These are phyloP conservation scores for Elymnias hypermnestra DNA, from an alignment of 1,140 invertebrate species.

Conservation along the genomic window DNA sequence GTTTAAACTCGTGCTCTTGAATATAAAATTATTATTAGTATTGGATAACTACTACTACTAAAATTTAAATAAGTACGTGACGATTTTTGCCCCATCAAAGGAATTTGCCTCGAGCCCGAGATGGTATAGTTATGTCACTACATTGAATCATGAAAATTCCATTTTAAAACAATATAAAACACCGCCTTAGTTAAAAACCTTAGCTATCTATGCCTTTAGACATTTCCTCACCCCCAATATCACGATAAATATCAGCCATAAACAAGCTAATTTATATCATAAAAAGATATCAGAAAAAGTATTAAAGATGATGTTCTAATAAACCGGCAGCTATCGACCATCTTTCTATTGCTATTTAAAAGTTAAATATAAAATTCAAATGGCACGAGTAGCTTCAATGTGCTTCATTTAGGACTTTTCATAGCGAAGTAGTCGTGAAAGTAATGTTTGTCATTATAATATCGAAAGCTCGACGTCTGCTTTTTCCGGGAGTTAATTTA, in stretches of 20 bases:
- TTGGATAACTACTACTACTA: too few relatives aligned
- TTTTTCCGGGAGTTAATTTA: conserved; percentile 6
- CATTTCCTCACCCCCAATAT: background rate
- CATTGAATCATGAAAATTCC: too few relatives aligned
- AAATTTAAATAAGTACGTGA: too few relatives aligned
- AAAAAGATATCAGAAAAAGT: conserved; percentile 18
- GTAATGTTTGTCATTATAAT: conserved; percentile 23
- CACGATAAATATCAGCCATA: background rate
- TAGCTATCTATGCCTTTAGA: too few relatives aligned
- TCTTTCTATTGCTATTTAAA: conserved; percentile 22
- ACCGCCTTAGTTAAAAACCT: too few relatives aligned
- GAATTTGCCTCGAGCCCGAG: too few relatives aligned
- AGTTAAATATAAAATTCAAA: conserved; percentile 35
- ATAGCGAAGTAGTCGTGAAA: conserved; percentile 23
- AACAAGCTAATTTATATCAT: background rate
- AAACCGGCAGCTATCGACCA: conserved; percentile 12
- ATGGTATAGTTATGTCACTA: too few relatives aligned
- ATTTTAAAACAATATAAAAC: too few relatives aligned
- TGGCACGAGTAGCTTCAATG: conserved; percentile 25
- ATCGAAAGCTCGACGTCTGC: conserved; percentile 8
- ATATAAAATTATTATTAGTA: too few relatives aligned
- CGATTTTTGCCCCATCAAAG: too few relatives aligned
- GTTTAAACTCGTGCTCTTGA: too few relatives aligned
- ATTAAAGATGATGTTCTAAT: conserved; percentile 12
- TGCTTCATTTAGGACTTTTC: conserved; percentile 28